Evolutionary conservation across 2,888 invertebrate genomes (phyloP), one percentile per base, ranked within the genome.

Genomic region (Aromia moschata): DNA sequence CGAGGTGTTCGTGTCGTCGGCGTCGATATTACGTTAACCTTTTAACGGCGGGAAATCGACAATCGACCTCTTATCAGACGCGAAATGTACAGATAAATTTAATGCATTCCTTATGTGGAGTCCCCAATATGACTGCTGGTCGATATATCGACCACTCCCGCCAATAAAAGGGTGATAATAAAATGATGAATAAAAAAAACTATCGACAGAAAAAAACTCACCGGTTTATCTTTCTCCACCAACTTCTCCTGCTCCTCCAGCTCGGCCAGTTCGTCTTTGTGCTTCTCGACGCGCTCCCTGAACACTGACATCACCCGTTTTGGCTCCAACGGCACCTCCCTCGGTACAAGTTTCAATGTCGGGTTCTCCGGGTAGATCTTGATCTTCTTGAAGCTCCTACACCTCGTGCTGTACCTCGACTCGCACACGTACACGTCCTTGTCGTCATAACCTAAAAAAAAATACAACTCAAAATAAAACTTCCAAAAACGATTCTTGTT

Each of bases 371-470:
- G 87, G 91, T 87, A 91, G 63, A 86, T 87, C 81, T 94, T 94
- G 58, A 98, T 94, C 82, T 98, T 98, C 81, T 96, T 96, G 81
- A 98, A 98, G 71, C 90, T 89, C 61, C 95, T 87, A 31, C 89
- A 87, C 71, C 89, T 89, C 0, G 93, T 89, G 69, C 90, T 92
- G 81, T 99, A 99, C 2, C 96, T 87, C 12, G 94, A 96, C 81
- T 99, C 98, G 79, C 98, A 98, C 0, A 98, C 97, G 76, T 92
- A 99, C 1, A 98, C 91, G 80, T 99, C 97, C 75, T 94, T 94
- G 63, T 96, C 95, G 0, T 89, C 85, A 74, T 93, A 92, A 14
- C 91, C 90, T 86, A 52, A 11, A 67, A 67, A 49, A 66, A 66
- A 49, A 1, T 37, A n/a, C n/a, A n/a, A n/a, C n/a, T n/a, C n/a